These are phyloP conservation scores for Laothoe populi DNA, from an alignment of 2,888 invertebrate species.

Conservation along the genomic window DNA sequence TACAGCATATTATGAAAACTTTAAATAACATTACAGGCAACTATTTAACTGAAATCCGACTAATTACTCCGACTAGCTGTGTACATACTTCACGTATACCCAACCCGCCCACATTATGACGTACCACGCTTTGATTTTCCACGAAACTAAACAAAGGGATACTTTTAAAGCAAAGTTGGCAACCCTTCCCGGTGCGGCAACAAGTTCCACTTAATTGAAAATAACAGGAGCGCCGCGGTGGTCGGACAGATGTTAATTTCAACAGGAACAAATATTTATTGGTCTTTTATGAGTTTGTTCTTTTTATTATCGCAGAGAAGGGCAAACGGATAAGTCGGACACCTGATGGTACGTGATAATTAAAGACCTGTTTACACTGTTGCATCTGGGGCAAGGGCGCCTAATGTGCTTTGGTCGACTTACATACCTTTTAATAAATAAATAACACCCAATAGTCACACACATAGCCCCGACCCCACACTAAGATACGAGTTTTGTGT, in stretches of 20 bases:
- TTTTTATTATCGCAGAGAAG: no score
- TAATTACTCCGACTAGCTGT: neutral
- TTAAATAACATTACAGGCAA: neutral
- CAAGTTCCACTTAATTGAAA: constrained; percentile 31
- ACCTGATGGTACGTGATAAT: no score
- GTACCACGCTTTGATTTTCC: constrained; percentile 23
- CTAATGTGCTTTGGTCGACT: no score
- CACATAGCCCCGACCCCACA: no score
- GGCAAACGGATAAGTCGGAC: no score
- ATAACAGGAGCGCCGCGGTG: constrained; percentile 29
- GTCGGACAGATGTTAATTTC: constrained; percentile 27
- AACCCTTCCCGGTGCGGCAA: constrained; percentile 16
- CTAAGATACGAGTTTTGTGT: no score
- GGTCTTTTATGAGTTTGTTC: neutral
- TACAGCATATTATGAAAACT: no score
- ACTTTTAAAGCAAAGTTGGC: constrained; percentile 6
- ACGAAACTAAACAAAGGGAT: constrained; percentile 16
- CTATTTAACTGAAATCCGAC: neutral
- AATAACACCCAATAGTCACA: no score
- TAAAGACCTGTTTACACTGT: no score
- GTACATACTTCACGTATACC: neutral
- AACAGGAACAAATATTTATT: constrained; percentile 43
- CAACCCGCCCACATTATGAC: neutral
- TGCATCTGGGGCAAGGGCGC: no score
- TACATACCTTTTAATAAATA: no score